A percentile compares a stretch with the other conserved stretches of the same genome.
Conservation (phyloP, 2,113 vertebrate species). For the Passer domesticus region DNA sequence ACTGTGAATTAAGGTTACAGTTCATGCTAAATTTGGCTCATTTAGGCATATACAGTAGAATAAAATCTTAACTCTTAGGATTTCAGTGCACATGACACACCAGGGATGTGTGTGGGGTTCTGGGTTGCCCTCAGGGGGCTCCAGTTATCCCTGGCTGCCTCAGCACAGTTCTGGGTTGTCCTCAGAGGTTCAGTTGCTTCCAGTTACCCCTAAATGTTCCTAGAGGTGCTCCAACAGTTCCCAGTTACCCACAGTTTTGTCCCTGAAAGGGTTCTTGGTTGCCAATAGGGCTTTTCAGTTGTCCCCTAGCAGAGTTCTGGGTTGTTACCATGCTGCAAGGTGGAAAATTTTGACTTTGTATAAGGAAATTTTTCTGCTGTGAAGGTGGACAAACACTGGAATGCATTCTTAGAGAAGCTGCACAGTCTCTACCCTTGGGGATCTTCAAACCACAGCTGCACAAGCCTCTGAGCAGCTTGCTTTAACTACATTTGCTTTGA, state of each 20-base stretch:
- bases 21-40: neutral
- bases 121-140: neutral
- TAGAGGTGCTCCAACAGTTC: neutral
- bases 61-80: neutral
- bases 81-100: neutral
- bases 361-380: neutral
- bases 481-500: neutral
- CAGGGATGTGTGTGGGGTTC: neutral
- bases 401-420: neutral
- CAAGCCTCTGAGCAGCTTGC: neutral
- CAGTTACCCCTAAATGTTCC: neutral
- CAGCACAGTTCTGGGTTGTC: neutral
- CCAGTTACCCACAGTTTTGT: neutral
- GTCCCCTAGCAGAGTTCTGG: neutral
- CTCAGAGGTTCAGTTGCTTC: neutral
- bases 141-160: neutral
- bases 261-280: accelerated
- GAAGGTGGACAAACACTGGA: neutral
- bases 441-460: neutral
- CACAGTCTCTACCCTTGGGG: neutral
- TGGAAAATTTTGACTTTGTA: neutral
- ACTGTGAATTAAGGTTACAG: neutral
- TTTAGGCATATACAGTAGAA: neutral
- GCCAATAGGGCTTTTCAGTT: neutral
- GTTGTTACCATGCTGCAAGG: neutral